Evolutionary conservation across 2,797 vertebrate genomes (phyloP).

Genomic region (Myotis vivesi): DNA sequence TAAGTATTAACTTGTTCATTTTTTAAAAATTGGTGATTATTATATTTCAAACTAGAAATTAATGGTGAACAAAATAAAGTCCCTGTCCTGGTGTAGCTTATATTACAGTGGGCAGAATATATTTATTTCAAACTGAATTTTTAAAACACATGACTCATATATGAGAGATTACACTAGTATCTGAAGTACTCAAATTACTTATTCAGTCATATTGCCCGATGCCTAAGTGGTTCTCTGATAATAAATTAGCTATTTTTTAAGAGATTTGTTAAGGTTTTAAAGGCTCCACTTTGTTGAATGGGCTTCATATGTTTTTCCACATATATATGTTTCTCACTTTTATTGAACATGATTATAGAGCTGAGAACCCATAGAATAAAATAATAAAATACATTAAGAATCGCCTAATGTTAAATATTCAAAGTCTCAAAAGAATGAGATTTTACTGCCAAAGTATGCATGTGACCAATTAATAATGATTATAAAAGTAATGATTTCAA

Average conservation of each 20-base stretch:
- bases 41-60: neutral
- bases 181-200: neutral
- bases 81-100: neutral
- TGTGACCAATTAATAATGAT: neutral
- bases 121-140: conserved; percentile 1
- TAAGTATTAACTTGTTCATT: neutral
- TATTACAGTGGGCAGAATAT: neutral
- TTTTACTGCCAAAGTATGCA: neutral
- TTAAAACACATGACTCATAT: neutral
- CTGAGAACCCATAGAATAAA: neutral
- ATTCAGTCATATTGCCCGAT: neutral
- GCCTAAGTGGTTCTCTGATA: neutral
- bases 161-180: neutral
- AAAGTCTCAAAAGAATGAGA: neutral
- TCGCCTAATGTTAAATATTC: neutral
- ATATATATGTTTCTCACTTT: neutral
- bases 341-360: neutral
- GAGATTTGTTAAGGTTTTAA: neutral
- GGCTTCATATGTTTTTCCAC: neutral
- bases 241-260: neutral
- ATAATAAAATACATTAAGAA: neutral
- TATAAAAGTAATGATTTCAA: conserved; percentile 25
- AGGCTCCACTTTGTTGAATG: neutral
- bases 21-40: neutral
- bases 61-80: neutral